Evolutionary conservation across 2,113 vertebrate genomes (phyloP), one percentile per base, ranked within the genome.

Genomic region (Trichechus manatus): DNA sequence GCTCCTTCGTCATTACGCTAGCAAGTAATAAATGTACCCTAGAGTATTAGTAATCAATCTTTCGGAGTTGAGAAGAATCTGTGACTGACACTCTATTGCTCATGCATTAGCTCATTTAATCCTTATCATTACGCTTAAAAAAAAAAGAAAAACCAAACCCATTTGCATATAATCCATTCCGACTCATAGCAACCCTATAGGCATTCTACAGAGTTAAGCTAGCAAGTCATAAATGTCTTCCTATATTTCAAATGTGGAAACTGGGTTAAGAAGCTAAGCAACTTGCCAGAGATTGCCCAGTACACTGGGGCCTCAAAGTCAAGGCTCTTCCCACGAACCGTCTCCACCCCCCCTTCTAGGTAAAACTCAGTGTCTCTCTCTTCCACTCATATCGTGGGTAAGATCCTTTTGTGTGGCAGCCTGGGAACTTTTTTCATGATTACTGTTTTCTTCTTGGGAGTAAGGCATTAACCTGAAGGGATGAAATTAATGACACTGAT

Each of bases 401-500:
- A 88, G 39, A 94, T 9, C 2, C 39, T 86, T 92, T 6, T 33
- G 31, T 79, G 47, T 56, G 20, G 19, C 42, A 74, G 5, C 39
- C 61, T 87, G 42, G 29, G 25, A 91, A 85, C 19, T n/a, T 31
- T 61, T n/a, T 85, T 91, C 68, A 56, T 42, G 19, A 92, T 72
- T 77, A 42, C 66, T 68, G 39, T 17, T 93, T 82, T 92, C 47
- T 92, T 59, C 31, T 89, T 56, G n/a, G 9, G 59, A 78, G 15
- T 63, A 90, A 70, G 36, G 19, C 11, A 87, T 53, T 92, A 87
- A 92, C 20, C n/a, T 66, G 29, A 84, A 91, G 19, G 2, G 66
- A 83, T 36, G 36, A 27, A 77, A 92, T 92, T 85, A 94, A 87
- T 94, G 84, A 85, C 33, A 29, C 64, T n/a, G 22, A 94, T 44